Percentiles rank a stretch among this genome's conserved stretches.
Evolutionary conservation across 2,797 vertebrate species (phyloP).

Genomic region (Sebastes cheni): DNA sequence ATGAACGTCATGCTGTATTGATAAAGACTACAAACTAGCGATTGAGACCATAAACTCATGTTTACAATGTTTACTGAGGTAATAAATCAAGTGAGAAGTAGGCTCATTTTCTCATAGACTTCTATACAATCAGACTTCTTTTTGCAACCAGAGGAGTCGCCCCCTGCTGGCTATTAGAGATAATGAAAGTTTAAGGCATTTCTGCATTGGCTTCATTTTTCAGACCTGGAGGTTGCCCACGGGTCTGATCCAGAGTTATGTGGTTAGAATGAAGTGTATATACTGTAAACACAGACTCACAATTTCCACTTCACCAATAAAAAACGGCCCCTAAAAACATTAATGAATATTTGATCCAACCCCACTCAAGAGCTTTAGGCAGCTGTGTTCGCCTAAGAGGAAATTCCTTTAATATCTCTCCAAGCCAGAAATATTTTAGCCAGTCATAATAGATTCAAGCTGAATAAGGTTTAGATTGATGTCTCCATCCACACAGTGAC

Average conservation of each 20-base stretch:
- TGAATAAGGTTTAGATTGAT: constrained; percentile 49
- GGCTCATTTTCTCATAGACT: too few relatives aligned
- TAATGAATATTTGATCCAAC: constrained; percentile 9
- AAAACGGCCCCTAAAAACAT: constrained; percentile 1
- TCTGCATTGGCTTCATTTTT: too few relatives aligned
- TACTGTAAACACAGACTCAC: background rate
- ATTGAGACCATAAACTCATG: too few relatives aligned
- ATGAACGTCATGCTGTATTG: too few relatives aligned
- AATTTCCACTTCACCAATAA: background rate
- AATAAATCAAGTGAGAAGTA: too few relatives aligned
- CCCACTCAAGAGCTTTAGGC: background rate
- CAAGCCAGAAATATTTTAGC: constrained; percentile 41
- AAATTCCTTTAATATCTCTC: constrained; percentile 50
- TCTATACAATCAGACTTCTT: too few relatives aligned
- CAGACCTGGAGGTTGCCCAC: too few relatives aligned
- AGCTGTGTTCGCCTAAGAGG: constrained; percentile 9
- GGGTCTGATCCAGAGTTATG: background rate
- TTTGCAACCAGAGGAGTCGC: too few relatives aligned
- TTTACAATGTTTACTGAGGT: too few relatives aligned
- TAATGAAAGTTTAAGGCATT: too few relatives aligned
- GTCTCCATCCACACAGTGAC: constrained; percentile 13
- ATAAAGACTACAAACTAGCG: too few relatives aligned
- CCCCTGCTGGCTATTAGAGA: too few relatives aligned
- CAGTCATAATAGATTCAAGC: constrained; percentile 45
- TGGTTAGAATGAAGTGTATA: background rate